Evolutionary conservation across 2,113 vertebrate species (phyloP).

Genomic region (Pelusios castaneus): DNA sequence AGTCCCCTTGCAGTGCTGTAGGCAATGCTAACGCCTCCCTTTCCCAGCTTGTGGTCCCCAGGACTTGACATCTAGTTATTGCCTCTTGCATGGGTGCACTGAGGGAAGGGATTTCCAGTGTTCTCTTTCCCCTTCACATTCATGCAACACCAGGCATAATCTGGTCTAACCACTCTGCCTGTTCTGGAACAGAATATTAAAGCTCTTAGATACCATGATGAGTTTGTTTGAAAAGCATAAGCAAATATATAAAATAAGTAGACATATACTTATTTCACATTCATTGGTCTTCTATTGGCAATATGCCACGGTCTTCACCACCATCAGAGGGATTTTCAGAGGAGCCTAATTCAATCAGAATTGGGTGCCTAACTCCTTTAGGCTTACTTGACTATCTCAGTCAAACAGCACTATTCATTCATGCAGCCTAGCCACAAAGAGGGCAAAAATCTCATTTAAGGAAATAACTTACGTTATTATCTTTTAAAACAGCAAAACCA

Average conservation of each 20-base stretch:
- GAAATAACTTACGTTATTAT: background rate
- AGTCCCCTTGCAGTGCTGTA: background rate
- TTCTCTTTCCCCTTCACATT: background rate
- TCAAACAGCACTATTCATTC: background rate
- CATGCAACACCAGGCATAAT: background rate
- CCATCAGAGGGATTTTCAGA: fast-evolving
- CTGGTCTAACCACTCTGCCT: background rate
- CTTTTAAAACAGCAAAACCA: background rate
- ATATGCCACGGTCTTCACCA: background rate
- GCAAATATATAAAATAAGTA: background rate
- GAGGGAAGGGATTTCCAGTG: background rate
- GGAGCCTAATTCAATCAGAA: background rate
- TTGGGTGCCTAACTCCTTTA: background rate
- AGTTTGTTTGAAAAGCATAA: background rate
- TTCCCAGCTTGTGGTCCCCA: fast-evolving
- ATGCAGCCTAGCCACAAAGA: background rate
- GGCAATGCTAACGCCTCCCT: background rate
- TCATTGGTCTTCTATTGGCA: background rate
- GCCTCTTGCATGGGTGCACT: background rate
- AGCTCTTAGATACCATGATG: background rate
- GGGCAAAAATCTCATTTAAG: background rate
- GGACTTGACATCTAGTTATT: background rate
- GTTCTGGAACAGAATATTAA: background rate
- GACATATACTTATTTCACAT: fast-evolving
- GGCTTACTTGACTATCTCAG: background rate